Percentiles rank a stretch among this genome's conserved stretches.
These are phyloP conservation scores for Drosophila mayri DNA, from an alignment of 1,140 invertebrate genomes.

Conservation along the genomic window DNA sequence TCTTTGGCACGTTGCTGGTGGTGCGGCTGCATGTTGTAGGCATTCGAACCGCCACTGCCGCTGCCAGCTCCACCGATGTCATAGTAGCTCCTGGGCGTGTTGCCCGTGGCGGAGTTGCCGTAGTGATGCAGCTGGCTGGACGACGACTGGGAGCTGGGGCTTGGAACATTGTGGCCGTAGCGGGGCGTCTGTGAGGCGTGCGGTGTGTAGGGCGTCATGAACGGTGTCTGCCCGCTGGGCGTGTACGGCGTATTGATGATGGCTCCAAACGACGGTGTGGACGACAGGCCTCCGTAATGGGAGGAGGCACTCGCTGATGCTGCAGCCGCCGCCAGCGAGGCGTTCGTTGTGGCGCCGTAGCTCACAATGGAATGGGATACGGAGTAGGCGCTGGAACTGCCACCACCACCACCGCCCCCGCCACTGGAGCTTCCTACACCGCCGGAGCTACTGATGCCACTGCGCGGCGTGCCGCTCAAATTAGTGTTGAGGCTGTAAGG, in stretches of 20 bases:
- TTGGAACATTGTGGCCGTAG: constrained; percentile 87
- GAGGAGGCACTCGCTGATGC: constrained; percentile 48
- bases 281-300: constrained; percentile 87
- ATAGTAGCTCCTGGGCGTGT: constrained; percentile 71
- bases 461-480: constrained; percentile 62
- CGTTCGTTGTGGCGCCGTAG: constrained; percentile 85
- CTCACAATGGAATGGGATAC: constrained; percentile 88
- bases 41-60: constrained; percentile 21
- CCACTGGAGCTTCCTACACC: constrained; percentile 44
- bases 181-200: constrained; percentile 88
- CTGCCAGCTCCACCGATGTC: constrained; percentile 42
- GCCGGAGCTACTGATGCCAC: constrained; percentile 79
- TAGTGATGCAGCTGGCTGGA: constrained; percentile 64
- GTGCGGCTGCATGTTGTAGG: constrained; percentile 51
- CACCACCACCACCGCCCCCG: constrained; percentile 84
- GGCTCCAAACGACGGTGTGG: constrained; percentile 63
- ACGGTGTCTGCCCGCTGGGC: constrained; percentile 95
- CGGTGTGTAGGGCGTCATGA: constrained; percentile 95
- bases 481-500: constrained; percentile 60
- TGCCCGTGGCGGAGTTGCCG: constrained; percentile 70
- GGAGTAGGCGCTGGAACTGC: constrained; percentile 86
- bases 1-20: constrained; percentile 74
- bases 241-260: constrained; percentile 91
- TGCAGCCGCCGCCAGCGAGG: constrained; percentile 24
- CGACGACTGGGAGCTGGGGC: constrained; percentile 85